These are phyloP conservation scores for Drusus annulatus DNA, from an alignment of 1,140 invertebrate genomes.

Conservation along the genomic window DNA sequence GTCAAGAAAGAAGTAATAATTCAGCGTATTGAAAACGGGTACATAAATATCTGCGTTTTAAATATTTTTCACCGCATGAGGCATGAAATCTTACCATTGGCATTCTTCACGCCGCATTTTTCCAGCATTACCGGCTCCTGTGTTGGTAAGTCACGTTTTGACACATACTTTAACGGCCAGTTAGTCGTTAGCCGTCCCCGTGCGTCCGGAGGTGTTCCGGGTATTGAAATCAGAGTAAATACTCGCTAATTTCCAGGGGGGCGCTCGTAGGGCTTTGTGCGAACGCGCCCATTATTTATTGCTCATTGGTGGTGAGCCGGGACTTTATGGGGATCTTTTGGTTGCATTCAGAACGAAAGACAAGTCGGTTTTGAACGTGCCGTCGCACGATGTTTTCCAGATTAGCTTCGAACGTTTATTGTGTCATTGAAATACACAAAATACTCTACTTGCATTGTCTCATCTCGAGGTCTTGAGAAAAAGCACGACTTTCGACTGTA, in stretches of 20 bases:
- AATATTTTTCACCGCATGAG: constrained; percentile 16
- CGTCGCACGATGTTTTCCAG: constrained; percentile 35
- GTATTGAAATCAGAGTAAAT: constrained; percentile 42
- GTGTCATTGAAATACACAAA: constrained; percentile 10
- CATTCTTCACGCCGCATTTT: constrained; percentile 29
- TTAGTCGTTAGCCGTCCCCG: constrained; percentile 2
- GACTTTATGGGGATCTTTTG: constrained; percentile 38
- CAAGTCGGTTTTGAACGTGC: constrained; percentile 45
- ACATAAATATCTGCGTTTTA: neutral
- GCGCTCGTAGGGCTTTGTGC: constrained; percentile 16
- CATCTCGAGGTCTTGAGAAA: neutral
- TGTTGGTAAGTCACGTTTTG: constrained; percentile 36
- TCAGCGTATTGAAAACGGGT: too few species aligned
- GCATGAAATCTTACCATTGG: constrained; percentile 5
- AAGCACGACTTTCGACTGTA: neutral
- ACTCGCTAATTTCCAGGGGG: constrained; percentile 40
- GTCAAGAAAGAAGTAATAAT: too few species aligned
- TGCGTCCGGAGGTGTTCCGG: constrained; percentile 23
- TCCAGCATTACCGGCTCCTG: constrained; percentile 21
- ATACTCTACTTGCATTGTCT: constrained; percentile 11
- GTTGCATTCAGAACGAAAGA: constrained; percentile 22
- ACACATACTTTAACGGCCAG: constrained; percentile 27
- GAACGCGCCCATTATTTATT: constrained; percentile 32
- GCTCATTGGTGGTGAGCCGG: constrained; percentile 15
- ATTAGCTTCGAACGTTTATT: constrained; percentile 49